Conservation (phyloP, 2,797 vertebrate species). For the Propithecus perrieri region DNA sequence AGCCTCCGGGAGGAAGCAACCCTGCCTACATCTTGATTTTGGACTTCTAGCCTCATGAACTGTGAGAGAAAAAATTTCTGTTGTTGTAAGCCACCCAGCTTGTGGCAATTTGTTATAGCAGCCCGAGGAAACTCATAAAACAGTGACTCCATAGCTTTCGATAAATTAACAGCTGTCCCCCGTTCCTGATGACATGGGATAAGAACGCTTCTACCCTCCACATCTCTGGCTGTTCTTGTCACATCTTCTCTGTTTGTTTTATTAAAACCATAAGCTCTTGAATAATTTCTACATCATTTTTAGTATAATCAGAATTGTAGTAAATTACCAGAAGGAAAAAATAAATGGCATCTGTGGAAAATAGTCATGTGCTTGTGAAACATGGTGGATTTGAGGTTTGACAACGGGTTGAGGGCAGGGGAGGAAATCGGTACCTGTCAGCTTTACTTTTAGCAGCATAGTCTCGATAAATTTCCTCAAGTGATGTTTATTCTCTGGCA, state of each 20-base stretch:
- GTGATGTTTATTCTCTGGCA: background rate
- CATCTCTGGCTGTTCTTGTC: background rate
- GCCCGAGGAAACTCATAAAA: background rate
- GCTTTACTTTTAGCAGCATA: background rate
- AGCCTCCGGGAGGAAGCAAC: background rate
- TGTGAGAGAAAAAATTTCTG: background rate
- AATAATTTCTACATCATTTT: background rate
- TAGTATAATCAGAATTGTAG: background rate
- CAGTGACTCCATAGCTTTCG: background rate
- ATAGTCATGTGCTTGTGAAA: background rate
- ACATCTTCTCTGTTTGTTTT: background rate
- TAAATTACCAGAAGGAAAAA: background rate
- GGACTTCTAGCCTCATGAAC: background rate
- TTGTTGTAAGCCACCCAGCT: background rate
- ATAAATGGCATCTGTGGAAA: background rate
- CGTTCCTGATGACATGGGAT: background rate
- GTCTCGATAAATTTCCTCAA: background rate
- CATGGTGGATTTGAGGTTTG: background rate
- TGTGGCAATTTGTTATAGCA: background rate
- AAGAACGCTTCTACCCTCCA: rapidly evolving
- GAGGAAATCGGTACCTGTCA: background rate
- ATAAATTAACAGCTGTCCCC: no score
- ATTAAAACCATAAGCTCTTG: background rate
- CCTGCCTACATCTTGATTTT: background rate
- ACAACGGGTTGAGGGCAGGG: background rate